Evolutionary conservation across 1,140 invertebrate genomes (phyloP), one percentile per base, ranked within the genome.

Genomic region (Drosophila auraria): DNA sequence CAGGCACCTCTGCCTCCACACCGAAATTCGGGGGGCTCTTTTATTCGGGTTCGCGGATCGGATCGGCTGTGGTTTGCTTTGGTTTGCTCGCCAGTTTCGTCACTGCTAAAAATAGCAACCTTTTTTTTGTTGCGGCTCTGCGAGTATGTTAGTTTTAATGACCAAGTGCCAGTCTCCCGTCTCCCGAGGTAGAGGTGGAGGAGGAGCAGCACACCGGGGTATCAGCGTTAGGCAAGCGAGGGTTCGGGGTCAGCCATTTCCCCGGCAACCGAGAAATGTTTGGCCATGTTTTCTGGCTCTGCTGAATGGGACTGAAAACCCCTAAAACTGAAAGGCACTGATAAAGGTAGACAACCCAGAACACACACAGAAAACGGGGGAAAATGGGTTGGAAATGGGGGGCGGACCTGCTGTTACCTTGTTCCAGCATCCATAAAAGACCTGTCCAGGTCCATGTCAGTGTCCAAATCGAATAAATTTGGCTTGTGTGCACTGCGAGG

Each of bases 21-120:
- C 15, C 44, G 27, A 50, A 36, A 38, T 33, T 56, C 15, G 30
- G 30, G 4, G 38, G 20, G n/a, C 63, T 54, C 49, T 42, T 69
- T 68, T 36, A 50, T 66, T 68, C 63, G 45, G 62, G 47, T 68
- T 70, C 63, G 69, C 68, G 58, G 58, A 33, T 73, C 45, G 36
- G 53, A 17, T 60, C 36, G 62, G 63, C 50, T 76, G 56, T 65
- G 74, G 62, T 77, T 76, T 77, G 74, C 73, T 72, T 72, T 72
- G 70, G 63, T 68, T 68, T 68, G 64, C 57, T 68, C 60, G 44
- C 57, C 57, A 36, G 64, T 33, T 44, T 75, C 71, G 83, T 87
- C 84, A 87, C 65, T 87, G 84, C 84, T 87, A 87, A 81, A 87
- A 87, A 87, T 87, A 87, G 84, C 78, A 87, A 89, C 84, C 66